These are phyloP conservation scores for Sciaenops ocellatus DNA, from an alignment of 2,797 vertebrate genomes.

Conservation along the genomic window DNA sequence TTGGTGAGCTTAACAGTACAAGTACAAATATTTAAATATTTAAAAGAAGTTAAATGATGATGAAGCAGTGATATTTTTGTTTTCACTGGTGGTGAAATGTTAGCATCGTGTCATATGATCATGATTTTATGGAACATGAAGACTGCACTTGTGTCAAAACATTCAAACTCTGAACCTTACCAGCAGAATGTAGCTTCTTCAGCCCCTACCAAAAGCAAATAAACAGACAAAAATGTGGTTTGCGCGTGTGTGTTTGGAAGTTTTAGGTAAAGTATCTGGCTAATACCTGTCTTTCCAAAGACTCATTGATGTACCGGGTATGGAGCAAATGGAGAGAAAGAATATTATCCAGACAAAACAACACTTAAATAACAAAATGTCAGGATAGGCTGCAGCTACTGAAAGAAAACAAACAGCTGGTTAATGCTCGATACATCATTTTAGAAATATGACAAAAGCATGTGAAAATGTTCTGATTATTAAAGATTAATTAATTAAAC, in stretches of 20 bases:
- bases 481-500: conserved; percentile 51
- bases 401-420: conserved; percentile 16
- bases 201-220: neutral
- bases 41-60: conserved; percentile 24
- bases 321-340: neutral
- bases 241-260: neutral
- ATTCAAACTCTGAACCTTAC: neutral
- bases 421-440: conserved; percentile 41
- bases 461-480: conserved; percentile 43
- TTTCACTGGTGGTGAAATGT: neutral
- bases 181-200: neutral
- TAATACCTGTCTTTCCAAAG: conserved; percentile 14
- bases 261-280: neutral
- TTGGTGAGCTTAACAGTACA: conserved; percentile 41
- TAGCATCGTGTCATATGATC: neutral
- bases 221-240: neutral
- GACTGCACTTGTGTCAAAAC: neutral
- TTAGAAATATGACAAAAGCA: conserved; percentile 19
- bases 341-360: conserved; percentile 15
- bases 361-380: conserved; percentile 23
- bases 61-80: neutral
- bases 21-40: conserved; percentile 41
- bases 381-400: conserved; percentile 12
- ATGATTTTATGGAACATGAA: neutral
- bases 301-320: conserved; percentile 11